phyloP scores from a whole-genome alignment of 2,113 vertebrate genomes.

The Heliornis fulica region DNA sequence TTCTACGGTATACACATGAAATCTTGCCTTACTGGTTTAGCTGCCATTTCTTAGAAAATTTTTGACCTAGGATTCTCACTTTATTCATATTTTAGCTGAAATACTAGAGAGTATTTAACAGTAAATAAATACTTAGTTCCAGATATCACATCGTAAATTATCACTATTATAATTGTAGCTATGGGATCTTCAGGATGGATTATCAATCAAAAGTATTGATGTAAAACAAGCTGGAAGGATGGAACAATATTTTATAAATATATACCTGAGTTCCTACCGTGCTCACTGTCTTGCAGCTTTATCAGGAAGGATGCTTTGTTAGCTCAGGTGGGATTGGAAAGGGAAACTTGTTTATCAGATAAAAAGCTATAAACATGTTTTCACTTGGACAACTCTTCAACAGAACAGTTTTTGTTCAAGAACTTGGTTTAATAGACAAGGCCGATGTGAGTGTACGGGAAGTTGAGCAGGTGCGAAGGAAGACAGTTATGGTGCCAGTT shows the following conservation, averaged over 20 bases:
- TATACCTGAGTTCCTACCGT: background rate
- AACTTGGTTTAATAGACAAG: background rate
- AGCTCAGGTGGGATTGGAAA: background rate
- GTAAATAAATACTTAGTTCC: background rate
- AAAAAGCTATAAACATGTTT: background rate
- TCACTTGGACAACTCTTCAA: background rate
- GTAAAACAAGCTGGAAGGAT: background rate
- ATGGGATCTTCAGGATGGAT: background rate
- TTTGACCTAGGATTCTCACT: background rate
- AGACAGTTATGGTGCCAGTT: background rate
- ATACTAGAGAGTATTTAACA: background rate
- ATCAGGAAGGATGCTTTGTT: background rate
- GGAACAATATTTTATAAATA: background rate
- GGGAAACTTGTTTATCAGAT: background rate
- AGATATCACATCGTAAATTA: background rate
- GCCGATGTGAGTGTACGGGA: background rate
- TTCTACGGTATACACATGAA: too few relatives aligned
- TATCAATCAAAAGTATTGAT: background rate
- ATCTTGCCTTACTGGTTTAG: background rate
- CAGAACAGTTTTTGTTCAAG: background rate
- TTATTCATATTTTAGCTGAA: background rate
- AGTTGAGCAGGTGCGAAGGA: background rate
- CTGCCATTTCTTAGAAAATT: background rate
- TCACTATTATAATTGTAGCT: fast-evolving
- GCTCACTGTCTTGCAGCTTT: background rate